Base-by-base conservation (phyloP, 2,797 vertebrate genomes). In the Otus scops region DNA sequence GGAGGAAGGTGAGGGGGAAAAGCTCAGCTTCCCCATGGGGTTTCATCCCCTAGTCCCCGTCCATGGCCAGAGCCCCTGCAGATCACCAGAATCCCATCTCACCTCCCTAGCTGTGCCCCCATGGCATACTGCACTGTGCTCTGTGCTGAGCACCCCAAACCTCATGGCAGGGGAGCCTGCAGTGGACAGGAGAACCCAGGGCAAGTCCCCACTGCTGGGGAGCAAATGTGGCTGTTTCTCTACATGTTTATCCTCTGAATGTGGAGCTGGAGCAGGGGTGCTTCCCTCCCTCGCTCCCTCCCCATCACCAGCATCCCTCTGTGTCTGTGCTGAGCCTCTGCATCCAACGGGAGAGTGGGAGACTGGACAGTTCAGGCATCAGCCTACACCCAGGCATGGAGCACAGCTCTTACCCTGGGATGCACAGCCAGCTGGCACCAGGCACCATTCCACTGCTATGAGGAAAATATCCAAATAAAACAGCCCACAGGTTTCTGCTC, bases 391-490 rank as follows among this genome's bases (percentile, higher is more conserved):
- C 12, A 5, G 68, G 60, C 38, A 69, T 1, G 0, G 26, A 54
- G 36, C 0, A 2, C 56, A 60, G 60, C 17, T 63, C 51, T 48
- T 80, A 51, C 56, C 64, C 64, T 65, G 57, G 60, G 38, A 65
- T 13, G 38, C 3, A 3, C 69, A 63, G 75, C 56, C 87, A 74
- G 60, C 60, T 87, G 91, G 84, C 64, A 77, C 11, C 11, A 19
- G 69, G 50, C 57, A 77, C 21, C 0, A 6, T 71, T 74, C 53
- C 63, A 74, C 68, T 45, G 54, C 69, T 69, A 32, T 0, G 0
- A 89, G 85, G 75, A 68, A 93, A 85, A 77, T 11, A 73, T 32
- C 78, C 89, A 95, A 92, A 83, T 51, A 43, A 88, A 93, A 56
- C 63, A 74, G 22, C 43, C 82, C 34, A 27, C 39, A 79, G 78